Evolutionary conservation across 2,113 vertebrate species (phyloP).

Genomic region (Vicugna pacos): DNA sequence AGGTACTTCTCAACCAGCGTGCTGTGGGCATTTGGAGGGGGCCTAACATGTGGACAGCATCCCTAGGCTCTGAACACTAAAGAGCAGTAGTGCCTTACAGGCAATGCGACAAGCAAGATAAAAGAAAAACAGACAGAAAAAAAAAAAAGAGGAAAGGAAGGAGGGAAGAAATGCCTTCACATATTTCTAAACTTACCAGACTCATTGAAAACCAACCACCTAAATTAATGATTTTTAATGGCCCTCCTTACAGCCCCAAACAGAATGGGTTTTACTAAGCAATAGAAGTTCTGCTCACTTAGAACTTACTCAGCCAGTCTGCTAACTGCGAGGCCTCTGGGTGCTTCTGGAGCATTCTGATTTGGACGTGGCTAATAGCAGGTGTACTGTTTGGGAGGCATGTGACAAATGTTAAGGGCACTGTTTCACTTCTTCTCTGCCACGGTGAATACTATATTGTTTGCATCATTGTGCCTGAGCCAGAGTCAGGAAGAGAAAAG

Average conservation of each 20-base stretch:
- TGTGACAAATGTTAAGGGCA: neutral
- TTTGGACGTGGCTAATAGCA: neutral
- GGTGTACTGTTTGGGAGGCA: neutral
- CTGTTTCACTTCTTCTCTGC: neutral
- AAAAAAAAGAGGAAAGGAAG: neutral
- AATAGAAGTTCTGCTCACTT: neutral
- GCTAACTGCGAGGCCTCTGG: neutral
- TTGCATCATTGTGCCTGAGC: neutral
- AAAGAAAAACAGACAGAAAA: rapidly evolving
- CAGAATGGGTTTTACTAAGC: neutral
- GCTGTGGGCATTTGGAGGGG: neutral
- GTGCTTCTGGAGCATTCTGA: neutral
- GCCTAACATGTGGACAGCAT: neutral
- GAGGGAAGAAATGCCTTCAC: neutral
- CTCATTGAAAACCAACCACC: neutral
- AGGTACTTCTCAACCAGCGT: neutral
- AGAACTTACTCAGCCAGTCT: neutral
- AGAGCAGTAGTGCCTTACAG: neutral
- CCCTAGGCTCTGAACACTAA: neutral
- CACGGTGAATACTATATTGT: neutral
- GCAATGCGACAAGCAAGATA: neutral
- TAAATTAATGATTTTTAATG: neutral
- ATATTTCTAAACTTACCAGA: slow-evolving; percentile 16
- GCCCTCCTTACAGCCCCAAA: neutral
- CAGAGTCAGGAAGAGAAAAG: neutral